Conservation (phyloP, 2,797 vertebrate species). For the Zenarchopterus dispar region DNA sequence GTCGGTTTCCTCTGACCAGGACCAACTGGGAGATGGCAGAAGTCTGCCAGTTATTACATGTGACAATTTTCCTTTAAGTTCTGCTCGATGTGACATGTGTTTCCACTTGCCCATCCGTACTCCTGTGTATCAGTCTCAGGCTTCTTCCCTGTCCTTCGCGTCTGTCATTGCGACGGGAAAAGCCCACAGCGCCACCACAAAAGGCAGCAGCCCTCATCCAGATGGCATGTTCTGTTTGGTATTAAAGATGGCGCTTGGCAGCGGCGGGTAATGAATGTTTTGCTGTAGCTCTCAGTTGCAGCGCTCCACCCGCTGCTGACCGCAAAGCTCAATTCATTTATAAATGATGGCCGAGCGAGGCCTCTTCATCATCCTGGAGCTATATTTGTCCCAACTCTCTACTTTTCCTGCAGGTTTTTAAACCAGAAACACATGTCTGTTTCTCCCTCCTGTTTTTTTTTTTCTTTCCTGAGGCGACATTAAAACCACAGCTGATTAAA, state of each 20-base stretch:
- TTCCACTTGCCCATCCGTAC: conserved; percentile 10
- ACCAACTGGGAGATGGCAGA: background rate
- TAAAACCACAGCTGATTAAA: conserved; percentile 31
- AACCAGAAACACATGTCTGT: conserved; percentile 62
- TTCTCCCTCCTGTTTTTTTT: background rate
- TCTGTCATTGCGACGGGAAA: conserved; percentile 48
- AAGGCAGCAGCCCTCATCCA: conserved; percentile 9
- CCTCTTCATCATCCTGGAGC: conserved; percentile 16
- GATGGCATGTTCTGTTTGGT: conserved; percentile 25
- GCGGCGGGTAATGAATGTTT: conserved; percentile 16
- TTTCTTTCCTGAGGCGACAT: background rate
- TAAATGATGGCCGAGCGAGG: conserved; percentile 23
- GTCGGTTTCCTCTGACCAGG: background rate
- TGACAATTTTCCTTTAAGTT: background rate
- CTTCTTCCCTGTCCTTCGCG: conserved; percentile 10
- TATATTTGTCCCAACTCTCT: conserved; percentile 38
- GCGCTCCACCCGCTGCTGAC: conserved; percentile 54
- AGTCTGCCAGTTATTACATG: background rate
- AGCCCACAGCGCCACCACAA: background rate
- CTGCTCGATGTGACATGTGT: background rate
- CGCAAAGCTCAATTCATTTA: conserved; percentile 35
- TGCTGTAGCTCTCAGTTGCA: conserved; percentile 13
- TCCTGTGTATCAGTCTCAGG: conserved; percentile 6
- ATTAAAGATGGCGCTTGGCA: conserved; percentile 27
- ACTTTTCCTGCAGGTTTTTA: conserved; percentile 39